phyloP scores from a whole-genome alignment of 2,888 invertebrate genomes.

The Campoplex nolae region DNA sequence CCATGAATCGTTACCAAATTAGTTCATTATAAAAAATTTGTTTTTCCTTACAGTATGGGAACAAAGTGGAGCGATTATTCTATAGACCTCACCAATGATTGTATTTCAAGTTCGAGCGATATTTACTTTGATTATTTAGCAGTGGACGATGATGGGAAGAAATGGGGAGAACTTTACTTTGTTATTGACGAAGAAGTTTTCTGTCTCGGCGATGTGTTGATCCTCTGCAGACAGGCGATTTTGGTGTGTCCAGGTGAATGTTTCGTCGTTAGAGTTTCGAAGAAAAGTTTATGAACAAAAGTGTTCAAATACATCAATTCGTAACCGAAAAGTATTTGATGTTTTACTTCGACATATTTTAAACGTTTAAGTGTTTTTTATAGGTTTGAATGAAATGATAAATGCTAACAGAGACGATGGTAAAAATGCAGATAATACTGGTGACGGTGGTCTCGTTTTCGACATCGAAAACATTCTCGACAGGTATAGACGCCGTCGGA shows the following conservation, averaged over 20 bases:
- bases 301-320: too few relatives aligned
- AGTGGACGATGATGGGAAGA: conserved; percentile 69
- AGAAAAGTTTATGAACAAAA: not conserved
- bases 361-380: not conserved
- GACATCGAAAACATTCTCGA: conserved; percentile 21
- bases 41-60: conserved; percentile 51
- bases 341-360: not conserved
- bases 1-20: not conserved
- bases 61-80: conserved; percentile 75
- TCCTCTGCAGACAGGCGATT: conserved; percentile 74
- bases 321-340: not conserved
- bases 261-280: not conserved
- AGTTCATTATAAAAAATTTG: not conserved
- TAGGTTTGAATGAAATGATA: conserved; percentile 56
- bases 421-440: conserved; percentile 39
- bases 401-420: conserved; percentile 21
- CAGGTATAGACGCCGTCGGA: conserved; percentile 7
- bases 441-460: conserved; percentile 35
- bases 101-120: conserved; percentile 71
- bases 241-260: conserved; percentile 72
- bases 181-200: conserved; percentile 74
- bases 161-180: conserved; percentile 80
- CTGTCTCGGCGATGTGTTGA: conserved; percentile 74
- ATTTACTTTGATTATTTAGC: conserved; percentile 76
- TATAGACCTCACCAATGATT: conserved; percentile 73